These are phyloP conservation scores for Hirundo rustica DNA, from an alignment of 2,797 vertebrate genomes.

Conservation along the genomic window DNA sequence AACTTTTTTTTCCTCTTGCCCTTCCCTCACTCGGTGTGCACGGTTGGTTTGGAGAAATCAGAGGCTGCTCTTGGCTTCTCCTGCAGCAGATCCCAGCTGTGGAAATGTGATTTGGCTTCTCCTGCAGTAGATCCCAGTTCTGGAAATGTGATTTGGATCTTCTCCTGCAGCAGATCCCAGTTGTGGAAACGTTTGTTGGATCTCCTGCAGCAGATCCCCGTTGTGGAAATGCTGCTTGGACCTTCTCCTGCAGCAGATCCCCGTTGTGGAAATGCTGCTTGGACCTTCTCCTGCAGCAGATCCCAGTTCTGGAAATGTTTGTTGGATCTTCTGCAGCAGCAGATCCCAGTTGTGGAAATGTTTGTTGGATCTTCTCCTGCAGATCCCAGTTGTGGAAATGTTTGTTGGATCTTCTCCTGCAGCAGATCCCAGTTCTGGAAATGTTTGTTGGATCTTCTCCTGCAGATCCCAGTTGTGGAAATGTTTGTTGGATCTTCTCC, in stretches of 20 bases:
- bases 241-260: not conserved
- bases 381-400: not conserved
- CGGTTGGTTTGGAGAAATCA: conserved; percentile 59
- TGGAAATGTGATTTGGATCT: not conserved
- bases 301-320: not conserved
- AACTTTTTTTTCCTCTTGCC: conserved; percentile 77
- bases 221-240: not conserved
- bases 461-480: not conserved
- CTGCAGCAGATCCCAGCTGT: not conserved
- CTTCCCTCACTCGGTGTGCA: conserved; percentile 70
- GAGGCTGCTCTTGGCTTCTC: conserved; percentile 58
- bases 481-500: not conserved
- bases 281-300: not conserved
- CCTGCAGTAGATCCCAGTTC: not conserved
- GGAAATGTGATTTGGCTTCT: not conserved
- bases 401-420: too few relatives aligned
- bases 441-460: not conserved
- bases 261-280: fast-evolving
- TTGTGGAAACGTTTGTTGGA: not conserved
- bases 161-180: not conserved
- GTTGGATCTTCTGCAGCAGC: not conserved
- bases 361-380: not conserved
- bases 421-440: too few relatives aligned
- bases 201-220: not conserved
- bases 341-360: not conserved